Evolutionary conservation across 2,888 invertebrate genomes (phyloP).

Genomic region (Cryptocephalus primarius): DNA sequence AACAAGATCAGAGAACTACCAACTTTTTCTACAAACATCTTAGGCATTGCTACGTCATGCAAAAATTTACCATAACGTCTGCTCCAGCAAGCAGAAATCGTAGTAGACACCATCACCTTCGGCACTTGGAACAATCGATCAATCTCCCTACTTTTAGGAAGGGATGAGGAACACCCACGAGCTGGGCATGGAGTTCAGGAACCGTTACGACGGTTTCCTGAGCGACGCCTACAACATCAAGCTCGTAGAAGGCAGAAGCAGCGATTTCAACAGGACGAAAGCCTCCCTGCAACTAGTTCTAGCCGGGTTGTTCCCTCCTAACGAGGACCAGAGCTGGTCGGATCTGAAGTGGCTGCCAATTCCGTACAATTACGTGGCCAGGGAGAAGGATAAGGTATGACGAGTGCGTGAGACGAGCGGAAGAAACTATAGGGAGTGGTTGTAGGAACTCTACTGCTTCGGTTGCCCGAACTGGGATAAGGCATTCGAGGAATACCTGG

Average conservation of each 20-base stretch:
- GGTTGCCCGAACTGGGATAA: slow-evolving; percentile 11
- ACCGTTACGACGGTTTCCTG: slow-evolving; percentile 49
- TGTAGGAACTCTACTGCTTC: slow-evolving; percentile 14
- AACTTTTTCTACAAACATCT: too few species aligned
- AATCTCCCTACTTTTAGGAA: too few species aligned
- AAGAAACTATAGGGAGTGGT: background rate
- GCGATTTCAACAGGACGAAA: slow-evolving; percentile 58
- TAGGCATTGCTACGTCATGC: too few species aligned
- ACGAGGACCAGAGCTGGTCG: slow-evolving; percentile 44
- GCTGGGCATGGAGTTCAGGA: slow-evolving; percentile 50
- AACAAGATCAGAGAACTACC: too few species aligned
- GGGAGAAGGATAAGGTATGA: slow-evolving; percentile 15
- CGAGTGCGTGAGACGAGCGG: too few species aligned
- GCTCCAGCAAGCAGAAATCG: too few species aligned
- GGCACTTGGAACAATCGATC: too few species aligned
- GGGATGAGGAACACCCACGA: slow-evolving; percentile 41
- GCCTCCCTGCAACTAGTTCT: slow-evolving; percentile 58
- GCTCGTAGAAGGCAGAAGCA: slow-evolving; percentile 45
- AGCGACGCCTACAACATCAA: slow-evolving; percentile 45
- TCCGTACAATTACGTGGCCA: slow-evolving; percentile 17
- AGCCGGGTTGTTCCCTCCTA: slow-evolving; percentile 56
- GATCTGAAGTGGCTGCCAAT: slow-evolving; percentile 29
- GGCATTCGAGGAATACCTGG: slow-evolving; percentile 3
- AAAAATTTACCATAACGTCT: too few species aligned
- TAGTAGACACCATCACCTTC: too few species aligned